Base-by-base conservation (phyloP, 2,113 vertebrate genomes). In the Trichomycterus rosablanca region DNA sequence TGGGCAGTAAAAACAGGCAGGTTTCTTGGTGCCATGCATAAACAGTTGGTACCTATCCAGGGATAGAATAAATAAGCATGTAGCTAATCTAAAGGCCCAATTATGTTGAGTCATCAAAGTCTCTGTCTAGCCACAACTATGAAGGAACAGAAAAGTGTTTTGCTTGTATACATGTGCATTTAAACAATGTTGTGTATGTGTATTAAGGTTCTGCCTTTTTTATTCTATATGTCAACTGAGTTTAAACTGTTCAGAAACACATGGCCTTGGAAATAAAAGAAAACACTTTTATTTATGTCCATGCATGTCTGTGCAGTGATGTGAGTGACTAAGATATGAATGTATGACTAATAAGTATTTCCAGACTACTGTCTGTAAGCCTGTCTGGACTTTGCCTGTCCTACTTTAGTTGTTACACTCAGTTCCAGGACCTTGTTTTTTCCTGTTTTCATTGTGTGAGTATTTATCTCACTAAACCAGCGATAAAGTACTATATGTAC, bases 341-440 rank as follows among this genome's bases (percentile, higher is more conserved):
- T 39, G 34, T 64, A 39, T 57, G 32, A 53, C 19, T 68, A 68
- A 68, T 39, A 43, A 34, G 58, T 18, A 32, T 68, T 68, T 55
- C 51, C 37, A 56, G 24, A 45, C 53, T 62, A 53, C 45, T 57
- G 66, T 73, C 66, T 73, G 58, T 4, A 2, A 56, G 32, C 57
- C 12, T 69, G 66, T 73, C 62, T 64, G 66, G 61, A 65, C 61
- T 56, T 54, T 57, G 34, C 34, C 45, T 51, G 43, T 23, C 50
- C 63, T 68, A 58, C 56, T 61, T 68, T 52, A 61, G 50, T 60
- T 48, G 56, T 54, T 65, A 50, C 66, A 69, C 16, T 60, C 55
- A 64, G 44, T 56, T 42, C 18, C 11, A 26, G 12, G 22, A 22
- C 40, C n/a, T 8, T 65, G 28, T 35, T 52, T 43, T n/a, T 52